Percentiles rank a stretch among this genome's conserved stretches.
phyloP scores from a whole-genome alignment of 2,888 invertebrate genomes.

The Syrista parreyssii region DNA sequence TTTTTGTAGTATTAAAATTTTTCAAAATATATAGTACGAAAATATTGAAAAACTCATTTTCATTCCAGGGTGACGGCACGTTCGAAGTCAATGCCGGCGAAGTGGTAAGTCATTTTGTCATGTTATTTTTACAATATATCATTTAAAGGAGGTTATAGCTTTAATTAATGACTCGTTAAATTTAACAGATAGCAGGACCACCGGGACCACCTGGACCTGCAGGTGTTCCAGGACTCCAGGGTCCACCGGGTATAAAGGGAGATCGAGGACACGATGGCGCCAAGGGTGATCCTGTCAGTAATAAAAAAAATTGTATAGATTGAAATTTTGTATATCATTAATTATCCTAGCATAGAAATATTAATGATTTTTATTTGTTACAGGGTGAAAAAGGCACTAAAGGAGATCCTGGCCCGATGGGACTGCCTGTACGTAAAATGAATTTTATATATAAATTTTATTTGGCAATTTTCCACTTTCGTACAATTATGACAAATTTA shows the following conservation, averaged over 20 bases:
- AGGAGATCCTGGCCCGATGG: constrained; percentile 94
- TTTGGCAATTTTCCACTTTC: background rate
- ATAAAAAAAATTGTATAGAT: constrained; percentile 11
- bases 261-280: constrained; percentile 85
- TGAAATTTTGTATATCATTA: constrained; percentile 4
- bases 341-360: background rate
- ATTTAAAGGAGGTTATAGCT: background rate
- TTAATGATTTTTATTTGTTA: constrained; percentile 53
- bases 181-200: constrained; percentile 70
- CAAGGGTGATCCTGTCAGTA: constrained; percentile 84
- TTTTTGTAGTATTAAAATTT: background rate
- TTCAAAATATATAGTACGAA: background rate
- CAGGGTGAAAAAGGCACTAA: constrained; percentile 85
- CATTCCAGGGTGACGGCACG: constrained; percentile 82
- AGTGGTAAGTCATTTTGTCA: constrained; percentile 71
- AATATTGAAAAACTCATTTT: constrained; percentile 2
- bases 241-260: constrained; percentile 87
- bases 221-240: constrained; percentile 80
- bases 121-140: background rate
- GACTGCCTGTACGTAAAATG: constrained; percentile 81
- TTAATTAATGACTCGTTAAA: constrained; percentile 10
- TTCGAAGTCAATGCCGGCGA: constrained; percentile 81
- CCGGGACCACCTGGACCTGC: constrained; percentile 83
- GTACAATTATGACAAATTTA: background rate
- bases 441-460: background rate